These are phyloP conservation scores for Papilio polytes DNA, from an alignment of 1,140 invertebrate species.

Conservation along the genomic window DNA sequence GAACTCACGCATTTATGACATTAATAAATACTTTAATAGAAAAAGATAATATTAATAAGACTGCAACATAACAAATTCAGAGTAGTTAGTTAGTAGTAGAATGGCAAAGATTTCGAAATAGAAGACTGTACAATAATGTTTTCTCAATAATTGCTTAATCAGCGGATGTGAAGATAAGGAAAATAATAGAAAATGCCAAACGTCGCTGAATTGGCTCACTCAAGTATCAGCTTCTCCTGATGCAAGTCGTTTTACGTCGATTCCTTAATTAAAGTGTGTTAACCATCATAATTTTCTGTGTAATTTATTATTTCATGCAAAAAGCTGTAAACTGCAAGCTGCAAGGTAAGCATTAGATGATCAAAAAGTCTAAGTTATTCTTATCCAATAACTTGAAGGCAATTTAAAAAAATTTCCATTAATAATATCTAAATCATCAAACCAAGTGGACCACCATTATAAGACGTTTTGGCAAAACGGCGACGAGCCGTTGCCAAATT, in stretches of 20 bases:
- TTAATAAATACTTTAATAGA: no score
- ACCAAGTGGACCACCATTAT: slow-evolving; percentile 60
- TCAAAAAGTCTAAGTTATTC: neutral
- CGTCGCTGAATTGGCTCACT: no score
- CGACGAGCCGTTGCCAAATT: slow-evolving; percentile 75
- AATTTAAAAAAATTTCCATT: neutral
- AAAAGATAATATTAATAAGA: no score
- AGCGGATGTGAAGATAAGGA: neutral
- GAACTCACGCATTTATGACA: no score
- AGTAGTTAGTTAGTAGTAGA: no score
- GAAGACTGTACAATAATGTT: no score
- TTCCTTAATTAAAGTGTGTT: neutral
- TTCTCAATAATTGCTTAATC: neutral
- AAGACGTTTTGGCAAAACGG: slow-evolving; percentile 62
- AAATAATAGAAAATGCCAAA: neutral
- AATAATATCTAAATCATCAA: slow-evolving; percentile 51
- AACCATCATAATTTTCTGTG: neutral
- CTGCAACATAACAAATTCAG: no score
- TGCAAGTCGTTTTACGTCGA: neutral
- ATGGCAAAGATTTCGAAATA: no score
- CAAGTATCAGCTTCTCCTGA: no score
- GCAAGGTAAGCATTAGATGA: neutral
- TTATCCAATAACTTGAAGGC: neutral
- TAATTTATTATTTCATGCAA: no score
- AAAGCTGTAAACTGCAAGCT: no score